Percentiles rank a stretch among this genome's conserved stretches.
Conservation (phyloP, 2,113 vertebrate genomes). For the Balaenoptera acutorostrata region DNA sequence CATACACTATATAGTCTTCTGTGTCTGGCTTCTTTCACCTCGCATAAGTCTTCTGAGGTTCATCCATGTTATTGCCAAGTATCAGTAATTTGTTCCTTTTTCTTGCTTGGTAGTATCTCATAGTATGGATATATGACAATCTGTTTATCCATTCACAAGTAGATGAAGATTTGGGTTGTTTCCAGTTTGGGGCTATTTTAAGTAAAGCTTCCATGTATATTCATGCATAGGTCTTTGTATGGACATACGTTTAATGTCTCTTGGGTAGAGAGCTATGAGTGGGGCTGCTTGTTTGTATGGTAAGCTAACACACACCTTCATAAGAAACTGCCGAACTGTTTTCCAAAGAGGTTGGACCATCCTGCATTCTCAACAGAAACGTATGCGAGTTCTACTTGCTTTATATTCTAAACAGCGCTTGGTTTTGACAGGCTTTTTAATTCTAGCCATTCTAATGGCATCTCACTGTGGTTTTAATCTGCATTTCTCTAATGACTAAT, state of each 20-base stretch:
- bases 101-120: neutral
- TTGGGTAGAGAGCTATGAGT: neutral
- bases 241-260: neutral
- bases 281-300: neutral
- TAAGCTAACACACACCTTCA: neutral
- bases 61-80: neutral
- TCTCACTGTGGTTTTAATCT: neutral
- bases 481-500: neutral
- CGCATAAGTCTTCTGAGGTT: neutral
- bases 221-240: neutral
- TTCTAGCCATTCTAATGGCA: neutral
- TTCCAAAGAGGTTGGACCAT: neutral
- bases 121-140: neutral
- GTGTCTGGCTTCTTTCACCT: neutral
- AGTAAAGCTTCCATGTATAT: neutral
- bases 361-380: neutral
- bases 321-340: neutral
- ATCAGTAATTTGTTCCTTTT: neutral
- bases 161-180: neutral
- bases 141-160: neutral
- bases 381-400: neutral
- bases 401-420: neutral
- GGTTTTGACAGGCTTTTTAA: neutral
- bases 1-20: neutral
- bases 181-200: neutral